Evolutionary conservation across 2,888 invertebrate genomes (phyloP).

Genomic region (Bedellia somnulentella): DNA sequence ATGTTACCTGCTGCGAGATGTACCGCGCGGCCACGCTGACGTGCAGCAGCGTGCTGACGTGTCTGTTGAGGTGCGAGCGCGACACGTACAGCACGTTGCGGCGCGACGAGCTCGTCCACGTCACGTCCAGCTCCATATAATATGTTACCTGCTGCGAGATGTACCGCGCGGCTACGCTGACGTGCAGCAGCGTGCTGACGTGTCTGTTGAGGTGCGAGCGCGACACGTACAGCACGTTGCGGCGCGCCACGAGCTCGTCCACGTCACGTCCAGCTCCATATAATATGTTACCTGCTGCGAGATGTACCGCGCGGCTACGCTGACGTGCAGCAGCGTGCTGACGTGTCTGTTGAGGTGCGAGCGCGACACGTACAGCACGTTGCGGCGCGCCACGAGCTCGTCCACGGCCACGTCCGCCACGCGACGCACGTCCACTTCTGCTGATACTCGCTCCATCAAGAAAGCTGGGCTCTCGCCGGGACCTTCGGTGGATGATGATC

Average conservation of each 20-base stretch:
- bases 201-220: constrained; percentile 86
- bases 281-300: constrained; percentile 86
- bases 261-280: no score
- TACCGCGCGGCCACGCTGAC: no score
- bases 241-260: constrained; percentile 79
- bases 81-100: no score
- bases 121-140: no score
- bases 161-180: constrained; percentile 83
- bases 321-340: constrained; percentile 89
- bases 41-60: no score
- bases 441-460: constrained; percentile 86
- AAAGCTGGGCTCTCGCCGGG: constrained; percentile 84
- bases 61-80: no score
- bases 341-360: constrained; percentile 89
- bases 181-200: constrained; percentile 89
- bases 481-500: constrained; percentile 45
- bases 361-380: constrained; percentile 83
- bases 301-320: constrained; percentile 84
- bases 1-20: no score
- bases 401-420: constrained; percentile 88
- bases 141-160: constrained; percentile 92
- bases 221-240: constrained; percentile 85
- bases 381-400: constrained; percentile 81
- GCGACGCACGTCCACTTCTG: constrained; percentile 87
- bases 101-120: no score